Evolutionary conservation across 1,140 invertebrate genomes (phyloP).

Genomic region (Drosophila obscura): DNA sequence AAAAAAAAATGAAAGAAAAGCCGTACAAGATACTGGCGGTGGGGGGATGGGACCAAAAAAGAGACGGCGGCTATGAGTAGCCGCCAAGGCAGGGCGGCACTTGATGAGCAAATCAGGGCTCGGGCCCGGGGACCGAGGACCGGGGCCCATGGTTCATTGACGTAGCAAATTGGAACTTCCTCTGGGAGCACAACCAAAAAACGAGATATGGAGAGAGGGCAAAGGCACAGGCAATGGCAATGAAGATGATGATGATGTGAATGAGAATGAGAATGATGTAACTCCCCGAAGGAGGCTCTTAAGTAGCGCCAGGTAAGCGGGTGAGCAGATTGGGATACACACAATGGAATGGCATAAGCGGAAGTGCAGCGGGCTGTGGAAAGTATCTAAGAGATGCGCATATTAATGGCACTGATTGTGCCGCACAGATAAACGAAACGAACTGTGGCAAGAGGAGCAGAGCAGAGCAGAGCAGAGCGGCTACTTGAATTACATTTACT

Average conservation of each 20-base stretch:
- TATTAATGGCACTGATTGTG: constrained; percentile 73
- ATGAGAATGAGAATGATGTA: constrained; percentile 34
- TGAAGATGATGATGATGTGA: too few species aligned
- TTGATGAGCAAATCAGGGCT: constrained; percentile 62
- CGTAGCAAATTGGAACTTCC: constrained; percentile 83
- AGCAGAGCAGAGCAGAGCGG: constrained; percentile 27
- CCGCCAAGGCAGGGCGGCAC: constrained; percentile 22
- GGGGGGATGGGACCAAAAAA: constrained; percentile 1
- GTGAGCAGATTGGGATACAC: constrained; percentile 4
- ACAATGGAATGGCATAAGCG: constrained; percentile 29
- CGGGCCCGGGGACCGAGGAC: too few species aligned
- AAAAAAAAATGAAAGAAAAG: constrained; percentile 31
- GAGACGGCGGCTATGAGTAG: constrained; percentile 19
- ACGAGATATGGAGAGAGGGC: neutral
- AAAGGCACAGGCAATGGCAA: constrained; percentile 9
- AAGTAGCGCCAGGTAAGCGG: constrained; percentile 54
- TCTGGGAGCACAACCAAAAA: constrained; percentile 53
- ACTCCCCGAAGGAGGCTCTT: constrained; percentile 58
- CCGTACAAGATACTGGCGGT: constrained; percentile 27
- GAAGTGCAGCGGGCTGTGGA: constrained; percentile 47
- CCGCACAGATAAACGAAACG: constrained; percentile 48
- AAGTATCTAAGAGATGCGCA: constrained; percentile 64
- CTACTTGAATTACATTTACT: constrained; percentile 77
- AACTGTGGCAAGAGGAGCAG: neutral
- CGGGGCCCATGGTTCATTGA: constrained; percentile 73